Conservation (phyloP, 64 coral and sea anemone species). For the Dendronephthya gigantea region DNA sequence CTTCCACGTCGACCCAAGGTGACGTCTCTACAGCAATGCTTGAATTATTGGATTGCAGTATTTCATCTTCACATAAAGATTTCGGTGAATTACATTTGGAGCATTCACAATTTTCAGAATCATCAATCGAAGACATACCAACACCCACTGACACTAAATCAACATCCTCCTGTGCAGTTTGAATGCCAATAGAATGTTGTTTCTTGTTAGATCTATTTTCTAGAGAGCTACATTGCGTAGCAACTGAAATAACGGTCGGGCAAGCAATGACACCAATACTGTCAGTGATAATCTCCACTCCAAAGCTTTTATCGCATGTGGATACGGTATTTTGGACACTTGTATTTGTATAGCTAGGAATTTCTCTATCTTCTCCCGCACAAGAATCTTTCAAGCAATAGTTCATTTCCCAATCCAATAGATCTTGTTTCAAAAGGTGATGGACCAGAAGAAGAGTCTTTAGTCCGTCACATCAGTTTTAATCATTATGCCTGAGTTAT, state of each 20-base stretch:
- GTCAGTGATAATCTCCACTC: background rate
- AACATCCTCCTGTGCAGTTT: slow-evolving; percentile 30
- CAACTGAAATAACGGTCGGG: background rate
- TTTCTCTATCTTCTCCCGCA: slow-evolving; percentile 48
- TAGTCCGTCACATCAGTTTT: background rate
- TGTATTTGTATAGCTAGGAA: slow-evolving; percentile 24
- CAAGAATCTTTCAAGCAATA: slow-evolving; percentile 67
- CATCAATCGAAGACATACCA: slow-evolving; percentile 66
- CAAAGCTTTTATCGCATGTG: slow-evolving; percentile 30
- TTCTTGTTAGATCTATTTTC: background rate
- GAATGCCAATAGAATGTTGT: slow-evolving; percentile 24
- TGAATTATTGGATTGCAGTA: slow-evolving; percentile 54
- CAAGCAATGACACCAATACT: background rate
- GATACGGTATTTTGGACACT: slow-evolving; percentile 34
- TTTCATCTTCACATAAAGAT: slow-evolving; percentile 61
- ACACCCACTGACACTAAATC: slow-evolving; percentile 60
- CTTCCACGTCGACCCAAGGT: slow-evolving; percentile 7
- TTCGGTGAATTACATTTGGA: slow-evolving; percentile 28
- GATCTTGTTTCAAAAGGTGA: slow-evolving; percentile 52
- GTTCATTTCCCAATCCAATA: slow-evolving; percentile 71
- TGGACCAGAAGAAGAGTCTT: background rate
- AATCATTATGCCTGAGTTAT: background rate
- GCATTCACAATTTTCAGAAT: slow-evolving; percentile 41
- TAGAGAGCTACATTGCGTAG: background rate
- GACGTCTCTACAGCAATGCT: slow-evolving; percentile 43